Conservation (phyloP, 2,888 invertebrate species). For the Creontiades dilutus region DNA sequence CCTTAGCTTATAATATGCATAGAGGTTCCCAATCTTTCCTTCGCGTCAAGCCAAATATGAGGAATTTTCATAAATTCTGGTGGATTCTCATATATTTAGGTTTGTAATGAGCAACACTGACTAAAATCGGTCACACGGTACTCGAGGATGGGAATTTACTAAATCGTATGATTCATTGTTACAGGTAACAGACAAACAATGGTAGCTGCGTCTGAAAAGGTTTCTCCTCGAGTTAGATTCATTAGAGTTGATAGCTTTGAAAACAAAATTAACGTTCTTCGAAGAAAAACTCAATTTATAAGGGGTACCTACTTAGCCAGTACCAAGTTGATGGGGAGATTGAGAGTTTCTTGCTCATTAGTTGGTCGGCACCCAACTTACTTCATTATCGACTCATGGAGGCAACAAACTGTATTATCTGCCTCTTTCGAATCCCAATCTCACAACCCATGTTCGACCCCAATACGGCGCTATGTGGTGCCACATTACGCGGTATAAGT, state of each 20-base stretch:
- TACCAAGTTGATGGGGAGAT: constrained; percentile 31
- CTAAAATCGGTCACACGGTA: no score
- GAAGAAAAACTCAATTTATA: constrained; percentile 26
- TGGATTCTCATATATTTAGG: no score
- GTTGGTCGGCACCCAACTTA: constrained; percentile 4
- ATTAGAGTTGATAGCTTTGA: background rate
- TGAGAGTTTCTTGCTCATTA: constrained; percentile 36
- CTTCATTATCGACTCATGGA: constrained; percentile 1
- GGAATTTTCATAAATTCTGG: no score
- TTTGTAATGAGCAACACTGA: no score
- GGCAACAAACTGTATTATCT: constrained; percentile 9
- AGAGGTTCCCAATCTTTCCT: no score
- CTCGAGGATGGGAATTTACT: no score
- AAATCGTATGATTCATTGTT: no score
- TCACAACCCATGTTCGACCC: background rate
- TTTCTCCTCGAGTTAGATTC: constrained; percentile 6
- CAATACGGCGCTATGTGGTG: no score
- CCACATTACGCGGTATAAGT: no score
- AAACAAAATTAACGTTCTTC: background rate
- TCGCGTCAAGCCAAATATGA: no score
- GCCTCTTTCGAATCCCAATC: background rate
- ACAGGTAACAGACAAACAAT: no score
- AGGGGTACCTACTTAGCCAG: background rate
- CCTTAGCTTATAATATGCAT: no score
- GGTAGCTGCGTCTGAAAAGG: background rate